Evolutionary conservation across 2,888 invertebrate species (phyloP).

Genomic region (Andricus quercusramuli): DNA sequence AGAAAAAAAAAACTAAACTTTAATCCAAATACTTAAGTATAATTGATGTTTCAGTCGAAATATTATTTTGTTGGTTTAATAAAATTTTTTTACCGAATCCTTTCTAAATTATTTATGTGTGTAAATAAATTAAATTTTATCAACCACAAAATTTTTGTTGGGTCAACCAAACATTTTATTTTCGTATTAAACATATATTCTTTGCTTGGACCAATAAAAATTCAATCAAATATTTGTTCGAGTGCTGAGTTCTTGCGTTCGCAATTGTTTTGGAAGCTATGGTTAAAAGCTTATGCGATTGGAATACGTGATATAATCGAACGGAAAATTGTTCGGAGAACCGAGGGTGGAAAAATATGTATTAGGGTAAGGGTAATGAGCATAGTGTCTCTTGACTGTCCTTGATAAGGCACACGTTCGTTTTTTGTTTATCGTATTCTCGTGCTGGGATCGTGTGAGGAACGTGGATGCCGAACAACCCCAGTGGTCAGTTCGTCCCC

Average conservation of each 20-base stretch:
- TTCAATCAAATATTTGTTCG: not conserved
- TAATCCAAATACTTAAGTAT: no score
- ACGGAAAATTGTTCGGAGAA: conserved; percentile 20
- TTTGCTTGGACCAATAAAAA: no score
- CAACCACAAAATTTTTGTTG: no score
- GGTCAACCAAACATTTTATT: no score
- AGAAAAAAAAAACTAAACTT: no score
- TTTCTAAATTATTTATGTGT: no score
- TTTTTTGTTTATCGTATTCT: conserved; percentile 9
- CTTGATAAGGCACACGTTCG: not conserved
- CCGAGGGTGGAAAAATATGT: not conserved
- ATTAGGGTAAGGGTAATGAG: conserved; percentile 7
- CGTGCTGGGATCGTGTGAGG: not conserved
- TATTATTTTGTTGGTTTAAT: no score
- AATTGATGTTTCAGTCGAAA: no score
- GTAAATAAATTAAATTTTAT: no score
- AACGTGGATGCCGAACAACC: conserved; percentile 7
- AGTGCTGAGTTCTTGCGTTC: not conserved
- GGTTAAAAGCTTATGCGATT: not conserved
- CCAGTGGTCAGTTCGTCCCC: conserved; percentile 17
- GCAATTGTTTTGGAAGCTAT: not conserved
- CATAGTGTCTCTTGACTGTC: not conserved
- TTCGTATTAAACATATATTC: no score
- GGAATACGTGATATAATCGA: not conserved
- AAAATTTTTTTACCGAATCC: no score